Base-by-base conservation (phyloP, 2,113 vertebrate species). In the Copsychus sechellarum region DNA sequence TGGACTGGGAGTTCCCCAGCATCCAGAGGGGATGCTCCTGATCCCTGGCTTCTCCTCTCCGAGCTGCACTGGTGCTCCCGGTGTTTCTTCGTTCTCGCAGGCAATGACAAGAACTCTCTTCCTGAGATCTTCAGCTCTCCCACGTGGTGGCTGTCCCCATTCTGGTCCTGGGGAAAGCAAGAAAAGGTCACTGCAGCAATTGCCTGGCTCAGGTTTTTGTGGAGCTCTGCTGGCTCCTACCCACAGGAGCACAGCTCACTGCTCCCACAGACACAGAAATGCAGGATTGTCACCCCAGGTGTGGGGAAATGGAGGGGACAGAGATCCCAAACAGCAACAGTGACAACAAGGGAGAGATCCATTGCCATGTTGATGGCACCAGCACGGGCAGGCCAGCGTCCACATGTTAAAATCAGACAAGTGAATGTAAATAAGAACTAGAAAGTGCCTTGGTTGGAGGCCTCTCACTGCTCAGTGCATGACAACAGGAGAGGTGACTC, bases 71-170 rank as follows among this genome's bases (percentile, higher is more conserved):
- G 98, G 28, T 98, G 98, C 85, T 99, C 98, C 9, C 97, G 70
- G 81, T 97, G 98, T 54, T 97, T 98, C 95, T 97, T 98, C 18
- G 98, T 98, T 82, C 98, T 98, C 12, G 89, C 85, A 4, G 98
- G 97, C 18, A 98, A 96, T 0, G 98, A 97, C 73, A 98, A 84
- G 33, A 97, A 95, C 74, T 98, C 98, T 90, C 98, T 98, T 38
- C 98, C 97, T 2, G 97, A 97, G 45, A 98, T 98, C 54, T 98
- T 98, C 80, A 98, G 94, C 45, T 97, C 98, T 70, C 98, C 98
- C 53, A 98, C 7, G 1, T 98, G 98, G 67, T 98, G 98, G 92
- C 96, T 98, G 77, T 99, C 99, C 86, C 98, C 99, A 19, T 99
- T 99, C 98, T 99, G 98, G 33, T 98, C 98, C 98, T 97, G 73